Evolutionary conservation across 2,113 vertebrate species (phyloP), one percentile per base, ranked within the genome.

Genomic region (Arenaria interpres): DNA sequence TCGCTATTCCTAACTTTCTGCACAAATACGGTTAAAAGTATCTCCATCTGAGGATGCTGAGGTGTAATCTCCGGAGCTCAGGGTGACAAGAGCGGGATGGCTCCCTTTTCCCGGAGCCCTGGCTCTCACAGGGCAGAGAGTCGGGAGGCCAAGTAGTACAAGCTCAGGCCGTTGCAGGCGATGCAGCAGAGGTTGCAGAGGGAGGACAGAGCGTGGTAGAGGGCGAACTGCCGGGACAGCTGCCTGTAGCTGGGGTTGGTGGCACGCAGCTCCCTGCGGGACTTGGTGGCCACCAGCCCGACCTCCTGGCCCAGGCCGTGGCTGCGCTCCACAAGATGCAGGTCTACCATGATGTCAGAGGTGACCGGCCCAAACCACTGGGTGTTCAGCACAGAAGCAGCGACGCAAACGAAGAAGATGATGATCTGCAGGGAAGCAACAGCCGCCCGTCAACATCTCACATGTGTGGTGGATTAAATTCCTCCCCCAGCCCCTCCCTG

Each of bases 111-210:
- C 53, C 59, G 41, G 71, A 27, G 21, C 48, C 35, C 3, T 22
- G 2, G 2, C 43, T 28, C n/a, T 92, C 87, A 98, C 59, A 98
- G 96, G 4, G 97, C 91, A 25, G 90, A 39, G 16, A 99, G 98
- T 72, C 91, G 98, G 74, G 98, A 98, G 2, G 99, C 98, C 95
- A 98, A 82, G 97, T 97, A 98, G 45, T 96, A 97, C 10, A 99
- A 96, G 59, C 98, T 99, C 78, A 97, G 96, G 89, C 98, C 98
- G 8, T 98, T 99, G 94, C 99, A 98, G 5, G 80, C 45, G 3
- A 98, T 95, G 92, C 99, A 99, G 97, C 98, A 98, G 66, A 99
- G 96, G 95, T 99, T 99, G 90, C 98, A 99, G 72, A 99, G 97
- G 4, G 98, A 98, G 37, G 98, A 99, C 62, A 98, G 95, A 27